Conservation (phyloP, 1,140 invertebrate genomes). For the Nasonia longicornis region DNA sequence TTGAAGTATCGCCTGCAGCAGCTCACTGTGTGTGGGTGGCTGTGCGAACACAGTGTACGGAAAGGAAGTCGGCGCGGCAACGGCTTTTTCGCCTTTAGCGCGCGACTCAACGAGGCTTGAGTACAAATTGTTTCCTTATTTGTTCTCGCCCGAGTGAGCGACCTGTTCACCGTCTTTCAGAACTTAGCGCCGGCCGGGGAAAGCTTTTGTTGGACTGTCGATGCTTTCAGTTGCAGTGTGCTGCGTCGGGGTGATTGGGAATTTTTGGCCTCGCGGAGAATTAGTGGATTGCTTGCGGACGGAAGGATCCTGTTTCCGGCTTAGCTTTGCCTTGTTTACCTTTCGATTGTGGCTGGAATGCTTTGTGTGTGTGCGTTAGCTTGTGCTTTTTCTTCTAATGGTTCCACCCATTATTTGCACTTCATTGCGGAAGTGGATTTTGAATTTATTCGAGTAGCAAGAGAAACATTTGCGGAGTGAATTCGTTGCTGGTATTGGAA, state of each 20-base stretch:
- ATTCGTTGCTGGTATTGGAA: too few species aligned
- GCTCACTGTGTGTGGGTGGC: neutral
- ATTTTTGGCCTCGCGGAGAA: constrained; percentile 9
- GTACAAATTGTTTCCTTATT: constrained; percentile 42
- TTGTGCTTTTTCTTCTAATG: neutral
- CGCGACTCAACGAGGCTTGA: constrained; percentile 22
- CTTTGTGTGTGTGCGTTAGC: neutral
- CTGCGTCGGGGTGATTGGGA: neutral
- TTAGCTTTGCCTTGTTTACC: neutral
- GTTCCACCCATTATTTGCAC: neutral
- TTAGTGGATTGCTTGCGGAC: constrained; percentile 9
- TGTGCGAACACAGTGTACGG: neutral
- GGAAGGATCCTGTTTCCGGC: constrained; percentile 6
- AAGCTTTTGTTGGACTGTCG: constrained; percentile 13
- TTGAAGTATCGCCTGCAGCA: constrained; percentile 20
- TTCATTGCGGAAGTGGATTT: neutral
- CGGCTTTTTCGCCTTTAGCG: constrained; percentile 1
- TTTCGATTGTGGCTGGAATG: neutral
- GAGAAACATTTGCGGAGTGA: neutral
- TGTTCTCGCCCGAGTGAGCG: neutral
- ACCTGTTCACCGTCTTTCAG: neutral
- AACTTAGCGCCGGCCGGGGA: neutral
- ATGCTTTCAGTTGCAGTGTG: neutral
- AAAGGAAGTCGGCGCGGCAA: neutral
- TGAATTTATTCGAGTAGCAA: neutral